Conservation (phyloP, 2,797 vertebrate species). For the Steatocranus sp. region DNA sequence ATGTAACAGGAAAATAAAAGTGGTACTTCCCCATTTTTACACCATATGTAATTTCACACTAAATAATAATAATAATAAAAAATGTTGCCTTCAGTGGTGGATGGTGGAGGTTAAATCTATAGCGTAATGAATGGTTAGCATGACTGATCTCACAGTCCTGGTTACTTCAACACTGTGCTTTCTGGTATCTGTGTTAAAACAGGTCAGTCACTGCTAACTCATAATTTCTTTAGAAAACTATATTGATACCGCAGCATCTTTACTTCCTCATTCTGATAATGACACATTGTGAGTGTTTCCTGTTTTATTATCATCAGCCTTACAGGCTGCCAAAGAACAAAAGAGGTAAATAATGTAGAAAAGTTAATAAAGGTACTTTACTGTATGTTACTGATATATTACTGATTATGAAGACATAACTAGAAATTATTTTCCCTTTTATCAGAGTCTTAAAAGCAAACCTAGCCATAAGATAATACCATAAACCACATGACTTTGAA, state of each 20-base stretch:
- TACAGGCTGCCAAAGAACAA: conserved; percentile 44
- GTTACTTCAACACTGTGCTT: background rate
- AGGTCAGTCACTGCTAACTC: conserved; percentile 78
- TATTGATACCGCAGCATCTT: conserved; percentile 85
- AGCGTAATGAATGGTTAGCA: background rate
- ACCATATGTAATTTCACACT: conserved; percentile 50
- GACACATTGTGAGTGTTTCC: conserved; percentile 93
- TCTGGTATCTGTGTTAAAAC: background rate
- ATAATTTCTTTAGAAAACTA: conserved; percentile 91
- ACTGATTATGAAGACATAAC: background rate
- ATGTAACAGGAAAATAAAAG: conserved; percentile 77
- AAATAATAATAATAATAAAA: conserved; percentile 33
- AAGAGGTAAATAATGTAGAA: background rate
- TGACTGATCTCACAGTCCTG: background rate
- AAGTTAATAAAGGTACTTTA: background rate
- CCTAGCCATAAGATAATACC: conserved; percentile 21
- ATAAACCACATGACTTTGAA: conserved; percentile 36
- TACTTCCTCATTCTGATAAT: conserved; percentile 87
- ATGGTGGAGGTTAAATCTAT: background rate
- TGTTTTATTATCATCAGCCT: conserved; percentile 79
- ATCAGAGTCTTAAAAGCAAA: background rate
- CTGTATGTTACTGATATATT: background rate
- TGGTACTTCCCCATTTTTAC: conserved; percentile 73
- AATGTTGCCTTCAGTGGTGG: background rate
- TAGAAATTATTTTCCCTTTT: background rate